A percentile compares a stretch with the other conserved stretches of the same genome.
Conservation (phyloP, 2,888 invertebrate genomes). For the Diabrotica balteata region DNA sequence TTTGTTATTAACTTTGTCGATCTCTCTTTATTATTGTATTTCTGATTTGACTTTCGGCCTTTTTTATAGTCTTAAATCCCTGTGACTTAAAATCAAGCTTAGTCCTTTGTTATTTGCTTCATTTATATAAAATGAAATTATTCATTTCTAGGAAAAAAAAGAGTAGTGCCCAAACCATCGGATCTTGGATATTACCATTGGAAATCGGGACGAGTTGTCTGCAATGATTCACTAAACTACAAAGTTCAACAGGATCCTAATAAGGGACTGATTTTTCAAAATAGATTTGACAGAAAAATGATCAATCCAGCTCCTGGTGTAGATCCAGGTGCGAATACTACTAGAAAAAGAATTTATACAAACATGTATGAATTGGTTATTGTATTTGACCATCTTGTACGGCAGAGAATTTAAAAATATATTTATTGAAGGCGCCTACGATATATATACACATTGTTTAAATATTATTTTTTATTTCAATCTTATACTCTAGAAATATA, state of each 20-base stretch:
- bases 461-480: no score
- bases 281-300: constrained; percentile 79
- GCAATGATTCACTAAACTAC: constrained; percentile 81
- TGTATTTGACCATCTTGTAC: constrained; percentile 80
- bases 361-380: constrained; percentile 76
- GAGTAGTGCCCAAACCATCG: constrained; percentile 70
- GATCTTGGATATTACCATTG: constrained; percentile 84
- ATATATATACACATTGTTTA: no score
- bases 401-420: constrained; percentile 58
- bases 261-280: constrained; percentile 78
- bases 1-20: no score
- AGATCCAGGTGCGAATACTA: constrained; percentile 73
- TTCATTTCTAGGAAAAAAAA: constrained; percentile 55
- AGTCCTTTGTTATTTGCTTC: no score
- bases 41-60: no score
- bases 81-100: no score
- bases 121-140: neutral
- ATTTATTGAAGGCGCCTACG: neutral
- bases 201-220: constrained; percentile 72
- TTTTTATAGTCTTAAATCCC: no score
- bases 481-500: no score
- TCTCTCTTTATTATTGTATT: no score
- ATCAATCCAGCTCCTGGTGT: constrained; percentile 74
- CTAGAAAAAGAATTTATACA: constrained; percentile 69
- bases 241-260: constrained; percentile 76